Base-by-base conservation (phyloP, 2,888 invertebrate species). In the Drosophila borborema region DNA sequence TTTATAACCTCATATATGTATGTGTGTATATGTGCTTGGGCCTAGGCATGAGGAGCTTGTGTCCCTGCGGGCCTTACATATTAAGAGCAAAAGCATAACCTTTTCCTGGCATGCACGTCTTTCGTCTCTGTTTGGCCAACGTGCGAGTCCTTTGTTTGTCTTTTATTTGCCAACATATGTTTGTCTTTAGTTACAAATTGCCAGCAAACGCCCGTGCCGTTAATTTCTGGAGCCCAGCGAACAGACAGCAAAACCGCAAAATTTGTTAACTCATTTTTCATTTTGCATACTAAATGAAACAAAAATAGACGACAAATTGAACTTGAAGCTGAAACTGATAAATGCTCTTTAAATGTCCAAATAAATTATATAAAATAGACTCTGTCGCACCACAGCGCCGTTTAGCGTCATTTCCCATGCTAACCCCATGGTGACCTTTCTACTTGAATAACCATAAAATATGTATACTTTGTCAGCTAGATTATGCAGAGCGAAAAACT, bases 111-210 rank as follows among this genome's bases (percentile, higher is more conserved):
- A 74, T 75, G 69, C 67, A 55, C 66, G 63, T 46, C 73, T 68
- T 58, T 49, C 14, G 67, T 72, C 61, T 69, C 76, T 72, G 68
- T 79, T 75, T 84, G 70, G 41, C 68, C 70, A 48, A 63, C 65
- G 69, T 73, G 81, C 66, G 53, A 65, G 75, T 69, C 67, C 71
- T 79, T 84, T 88, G 83, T 85, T 89, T 90, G 82, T 85, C 75
- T 86, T 90, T 64, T 86, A 86, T 86, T 90, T 90, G 75, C 89
- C 75, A 90, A 90, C 86, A 86, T 90, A 86, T 86, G 86, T 90
- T 80, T 64, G 86, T 79, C 86, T 72, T 68, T 62, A 83, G 86
- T 90, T 86, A 86, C 89, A 89, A 81, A 84, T 78, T 82, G 75
- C 73, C 61, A 51, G 68, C 73, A 69, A 88, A 86, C 77, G 83